These are phyloP conservation scores for Argyrosomus japonicus DNA, from an alignment of 2,113 vertebrate genomes.

Conservation along the genomic window DNA sequence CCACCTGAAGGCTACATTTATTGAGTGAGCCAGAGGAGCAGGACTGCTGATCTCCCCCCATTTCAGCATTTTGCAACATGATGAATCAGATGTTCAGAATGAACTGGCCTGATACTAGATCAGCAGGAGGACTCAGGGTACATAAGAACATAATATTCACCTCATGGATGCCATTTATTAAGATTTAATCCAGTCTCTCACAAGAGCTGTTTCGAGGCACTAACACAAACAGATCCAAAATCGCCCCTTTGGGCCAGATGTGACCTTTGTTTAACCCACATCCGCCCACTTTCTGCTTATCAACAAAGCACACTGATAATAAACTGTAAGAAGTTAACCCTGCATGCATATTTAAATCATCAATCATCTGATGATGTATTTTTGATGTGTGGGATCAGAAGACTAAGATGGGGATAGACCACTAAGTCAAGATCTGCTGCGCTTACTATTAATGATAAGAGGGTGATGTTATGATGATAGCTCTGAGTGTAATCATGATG, in stretches of 20 bases:
- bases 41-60: conserved; percentile 30
- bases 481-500: conserved; percentile 36
- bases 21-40: conserved; percentile 38
- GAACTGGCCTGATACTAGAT: conserved; percentile 34
- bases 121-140: conserved; percentile 25
- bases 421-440: conserved; percentile 28
- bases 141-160: conserved; percentile 38
- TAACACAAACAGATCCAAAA: conserved; percentile 9
- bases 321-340: not conserved
- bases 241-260: conserved; percentile 8
- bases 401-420: not conserved
- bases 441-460: conserved; percentile 14
- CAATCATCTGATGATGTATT: not conserved
- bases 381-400: conserved; percentile 30
- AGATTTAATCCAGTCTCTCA: conserved; percentile 36
- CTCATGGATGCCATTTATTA: conserved; percentile 51
- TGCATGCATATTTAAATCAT: conserved; percentile 21
- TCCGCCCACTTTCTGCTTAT: conserved; percentile 21
- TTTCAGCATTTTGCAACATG: conserved; percentile 54
- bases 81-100: conserved; percentile 48
- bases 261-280: conserved; percentile 16
- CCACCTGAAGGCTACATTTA: conserved; percentile 33
- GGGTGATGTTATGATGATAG: conserved; percentile 6
- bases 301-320: conserved; percentile 20
- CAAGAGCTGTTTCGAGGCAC: conserved; percentile 17